A percentile compares a stretch with the other conserved stretches of the same genome.
Evolutionary conservation across 2,113 vertebrate species (phyloP).

Genomic region (Jacana jacana): DNA sequence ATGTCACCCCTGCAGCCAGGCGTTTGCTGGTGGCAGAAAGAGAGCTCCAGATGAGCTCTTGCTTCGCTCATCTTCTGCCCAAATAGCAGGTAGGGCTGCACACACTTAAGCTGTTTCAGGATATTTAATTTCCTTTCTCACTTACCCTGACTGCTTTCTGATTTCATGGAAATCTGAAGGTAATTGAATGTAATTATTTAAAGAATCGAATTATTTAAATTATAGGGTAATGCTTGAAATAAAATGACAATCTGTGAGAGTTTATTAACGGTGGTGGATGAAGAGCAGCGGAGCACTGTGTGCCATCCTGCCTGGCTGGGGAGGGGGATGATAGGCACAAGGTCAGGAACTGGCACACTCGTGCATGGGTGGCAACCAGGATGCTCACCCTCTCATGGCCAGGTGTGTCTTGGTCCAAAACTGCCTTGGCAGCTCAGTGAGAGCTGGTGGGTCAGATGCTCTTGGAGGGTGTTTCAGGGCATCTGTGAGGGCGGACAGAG

Average conservation of each 20-base stretch:
- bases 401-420: neutral
- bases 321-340: accelerated
- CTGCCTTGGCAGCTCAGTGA: neutral
- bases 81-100: neutral
- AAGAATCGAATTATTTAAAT: slow-evolving; percentile 45
- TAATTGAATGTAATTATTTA: slow-evolving; percentile 62
- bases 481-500: neutral
- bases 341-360: neutral
- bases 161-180: slow-evolving; percentile 22
- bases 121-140: slow-evolving; percentile 24
- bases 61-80: neutral
- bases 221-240: neutral
- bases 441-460: neutral
- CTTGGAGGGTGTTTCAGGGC: neutral
- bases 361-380: neutral
- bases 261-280: neutral
- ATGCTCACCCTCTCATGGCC: accelerated
- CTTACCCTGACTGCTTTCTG: neutral
- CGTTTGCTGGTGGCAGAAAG: neutral
- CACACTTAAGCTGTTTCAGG: neutral
- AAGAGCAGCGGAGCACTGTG: accelerated
- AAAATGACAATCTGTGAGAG: slow-evolving; percentile 1
- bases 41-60: neutral
- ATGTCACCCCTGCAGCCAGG: neutral
- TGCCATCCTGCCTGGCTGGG: neutral